Percentiles rank a stretch among this genome's conserved stretches.
Conservation (phyloP, 64 coral and sea anemone genomes). For the Platygyra sinensis region DNA sequence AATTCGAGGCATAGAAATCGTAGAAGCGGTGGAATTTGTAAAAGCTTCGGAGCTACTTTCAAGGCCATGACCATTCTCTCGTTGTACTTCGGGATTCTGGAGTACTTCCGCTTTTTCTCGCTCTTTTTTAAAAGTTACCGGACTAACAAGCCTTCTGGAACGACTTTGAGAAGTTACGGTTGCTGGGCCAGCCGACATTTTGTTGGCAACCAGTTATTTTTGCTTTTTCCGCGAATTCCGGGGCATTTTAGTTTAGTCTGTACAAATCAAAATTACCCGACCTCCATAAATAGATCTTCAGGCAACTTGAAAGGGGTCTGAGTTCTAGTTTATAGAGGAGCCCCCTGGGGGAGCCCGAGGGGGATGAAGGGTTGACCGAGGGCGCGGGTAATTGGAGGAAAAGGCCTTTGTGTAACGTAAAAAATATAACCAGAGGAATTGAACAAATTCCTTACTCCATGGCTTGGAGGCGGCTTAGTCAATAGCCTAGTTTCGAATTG, state of each 20-base stretch:
- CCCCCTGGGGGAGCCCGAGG: no score
- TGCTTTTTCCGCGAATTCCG: not conserved
- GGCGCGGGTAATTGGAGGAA: no score
- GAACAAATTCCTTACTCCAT: no score
- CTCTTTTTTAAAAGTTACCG: not conserved
- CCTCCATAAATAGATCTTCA: not conserved
- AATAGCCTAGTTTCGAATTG: no score
- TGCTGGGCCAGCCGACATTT: not conserved
- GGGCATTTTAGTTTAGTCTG: not conserved
- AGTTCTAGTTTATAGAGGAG: not conserved
- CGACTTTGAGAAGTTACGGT: not conserved
- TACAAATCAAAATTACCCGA: not conserved
- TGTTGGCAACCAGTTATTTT: not conserved
- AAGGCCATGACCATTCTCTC: not conserved
- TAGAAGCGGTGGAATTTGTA: not conserved
- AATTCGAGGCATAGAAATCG: constrained; percentile 50
- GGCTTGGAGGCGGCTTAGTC: no score
- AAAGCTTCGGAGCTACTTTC: not conserved
- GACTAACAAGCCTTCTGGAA: not conserved
- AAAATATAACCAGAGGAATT: no score
- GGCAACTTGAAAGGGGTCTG: not conserved
- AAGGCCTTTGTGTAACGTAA: no score
- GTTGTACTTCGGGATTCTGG: not conserved
- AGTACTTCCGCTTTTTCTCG: not conserved
- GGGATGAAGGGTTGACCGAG: no score